A percentile compares a stretch with the other conserved stretches of the same genome.
phyloP scores from a whole-genome alignment of 2,113 vertebrate species.

The Oophaga pumilio region DNA sequence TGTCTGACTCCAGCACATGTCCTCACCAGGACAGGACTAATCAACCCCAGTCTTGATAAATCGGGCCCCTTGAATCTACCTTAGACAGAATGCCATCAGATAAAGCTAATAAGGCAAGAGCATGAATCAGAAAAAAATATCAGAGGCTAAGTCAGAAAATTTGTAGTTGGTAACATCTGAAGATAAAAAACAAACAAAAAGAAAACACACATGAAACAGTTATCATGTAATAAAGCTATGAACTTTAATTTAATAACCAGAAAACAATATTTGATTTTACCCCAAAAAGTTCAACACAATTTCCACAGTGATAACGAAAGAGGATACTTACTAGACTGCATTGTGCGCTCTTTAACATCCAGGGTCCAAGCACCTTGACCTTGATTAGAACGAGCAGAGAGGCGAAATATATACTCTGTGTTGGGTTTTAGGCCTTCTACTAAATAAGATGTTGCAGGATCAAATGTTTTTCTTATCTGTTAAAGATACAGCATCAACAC shows the following conservation, averaged over 20 bases:
- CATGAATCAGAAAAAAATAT: no score
- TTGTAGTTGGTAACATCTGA: no score
- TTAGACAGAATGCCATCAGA: no score
- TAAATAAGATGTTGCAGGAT: slow-evolving; percentile 81
- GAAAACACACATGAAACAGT: not conserved
- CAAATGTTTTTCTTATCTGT: slow-evolving; percentile 86
- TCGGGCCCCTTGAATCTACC: no score
- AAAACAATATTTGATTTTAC: not conserved
- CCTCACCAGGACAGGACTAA: no score
- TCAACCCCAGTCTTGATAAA: no score
- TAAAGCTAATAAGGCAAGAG: no score
- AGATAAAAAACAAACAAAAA: not conserved
- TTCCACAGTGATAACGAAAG: slow-evolving; percentile 52
- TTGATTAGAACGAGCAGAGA: slow-evolving; percentile 91
- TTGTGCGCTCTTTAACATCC: slow-evolving; percentile 89
- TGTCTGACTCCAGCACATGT: no score
- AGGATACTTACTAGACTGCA: slow-evolving; percentile 97
- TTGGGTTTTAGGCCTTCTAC: slow-evolving; percentile 91
- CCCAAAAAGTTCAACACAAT: not conserved
- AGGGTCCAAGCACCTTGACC: slow-evolving; percentile 95
- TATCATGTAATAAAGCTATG: not conserved
- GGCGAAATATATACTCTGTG: slow-evolving; percentile 91
- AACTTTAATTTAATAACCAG: not conserved
- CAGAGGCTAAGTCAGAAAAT: no score
- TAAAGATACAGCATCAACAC: not conserved